These are phyloP conservation scores for Parapristionchus giblindavisi DNA, from an alignment of 2,888 invertebrate genomes.

Conservation along the genomic window DNA sequence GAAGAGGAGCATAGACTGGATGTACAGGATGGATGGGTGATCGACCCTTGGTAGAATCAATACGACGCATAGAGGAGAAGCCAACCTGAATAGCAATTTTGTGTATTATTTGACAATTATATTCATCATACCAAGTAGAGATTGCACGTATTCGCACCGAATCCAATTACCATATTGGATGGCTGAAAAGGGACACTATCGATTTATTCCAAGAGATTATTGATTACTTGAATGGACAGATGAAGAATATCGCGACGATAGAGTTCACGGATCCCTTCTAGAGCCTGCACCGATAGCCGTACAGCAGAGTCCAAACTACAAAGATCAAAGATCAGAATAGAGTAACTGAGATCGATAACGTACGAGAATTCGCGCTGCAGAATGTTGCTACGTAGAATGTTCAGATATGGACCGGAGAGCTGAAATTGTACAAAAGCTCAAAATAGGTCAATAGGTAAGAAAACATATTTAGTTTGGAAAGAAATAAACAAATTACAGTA, in stretches of 20 bases:
- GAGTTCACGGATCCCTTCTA: neutral
- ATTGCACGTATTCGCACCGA: slow-evolving; percentile 23
- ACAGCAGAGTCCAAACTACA: slow-evolving; percentile 19
- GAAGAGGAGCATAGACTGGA: neutral
- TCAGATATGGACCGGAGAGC: slow-evolving; percentile 18
- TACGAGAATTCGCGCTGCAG: slow-evolving; percentile 28
- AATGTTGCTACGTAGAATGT: slow-evolving; percentile 29
- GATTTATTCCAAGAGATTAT: too few relatives aligned
- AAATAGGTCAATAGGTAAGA: neutral
- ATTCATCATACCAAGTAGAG: slow-evolving; percentile 9
- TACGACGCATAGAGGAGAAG: neutral
- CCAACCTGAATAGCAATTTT: neutral
- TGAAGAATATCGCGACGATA: slow-evolving; percentile 14
- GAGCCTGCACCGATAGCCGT: slow-evolving; percentile 8
- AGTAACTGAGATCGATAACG: neutral
- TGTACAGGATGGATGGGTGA: slow-evolving; percentile 5
- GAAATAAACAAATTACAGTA: too few relatives aligned
- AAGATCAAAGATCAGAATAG: slow-evolving; percentile 28
- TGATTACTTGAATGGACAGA: slow-evolving; percentile 27
- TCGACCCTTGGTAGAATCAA: neutral
- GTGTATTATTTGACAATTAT: neutral
- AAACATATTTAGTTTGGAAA: neutral
- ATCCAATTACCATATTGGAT: slow-evolving; percentile 5
- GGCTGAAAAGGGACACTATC: slow-evolving; percentile 12
- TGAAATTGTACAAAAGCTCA: neutral